These are phyloP conservation scores for Furcifer pardalis DNA, from an alignment of 2,797 vertebrate species.

Conservation along the genomic window DNA sequence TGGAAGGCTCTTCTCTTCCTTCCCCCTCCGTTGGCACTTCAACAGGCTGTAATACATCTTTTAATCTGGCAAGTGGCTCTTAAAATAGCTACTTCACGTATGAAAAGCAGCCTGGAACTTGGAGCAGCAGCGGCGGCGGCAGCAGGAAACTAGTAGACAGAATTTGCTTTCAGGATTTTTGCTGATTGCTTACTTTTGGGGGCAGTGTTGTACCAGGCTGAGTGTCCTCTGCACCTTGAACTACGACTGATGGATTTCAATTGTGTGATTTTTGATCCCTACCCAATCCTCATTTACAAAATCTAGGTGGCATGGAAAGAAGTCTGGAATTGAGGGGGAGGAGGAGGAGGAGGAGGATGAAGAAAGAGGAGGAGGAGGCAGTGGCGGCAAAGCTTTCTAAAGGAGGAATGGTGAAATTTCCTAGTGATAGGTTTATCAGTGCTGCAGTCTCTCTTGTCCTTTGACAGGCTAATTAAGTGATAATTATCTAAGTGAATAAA, in stretches of 20 bases:
- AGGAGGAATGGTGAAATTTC: constrained; percentile 53
- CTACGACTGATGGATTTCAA: constrained; percentile 44
- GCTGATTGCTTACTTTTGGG: constrained; percentile 69
- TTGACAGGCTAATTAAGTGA: constrained; percentile 80
- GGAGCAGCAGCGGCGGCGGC: not conserved
- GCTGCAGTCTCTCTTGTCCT: constrained; percentile 61
- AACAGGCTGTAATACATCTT: constrained; percentile 44
- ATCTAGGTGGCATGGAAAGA: constrained; percentile 38
- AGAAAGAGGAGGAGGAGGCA: not conserved
- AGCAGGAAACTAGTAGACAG: not conserved
- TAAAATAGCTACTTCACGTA: constrained; percentile 42
- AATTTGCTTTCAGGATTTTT: constrained; percentile 10
- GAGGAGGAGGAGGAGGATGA: not conserved
- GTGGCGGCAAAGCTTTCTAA: constrained; percentile 15
- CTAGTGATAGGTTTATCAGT: constrained; percentile 57
- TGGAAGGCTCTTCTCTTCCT: constrained; percentile 42
- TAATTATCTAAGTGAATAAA: constrained; percentile 83
- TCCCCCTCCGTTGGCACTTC: constrained; percentile 1
- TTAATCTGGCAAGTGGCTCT: constrained; percentile 42
- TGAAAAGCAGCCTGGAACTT: constrained; percentile 33
- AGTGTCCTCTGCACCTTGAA: rapidly evolving
- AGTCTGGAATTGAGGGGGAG: constrained; percentile 59
- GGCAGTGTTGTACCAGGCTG: constrained; percentile 79
- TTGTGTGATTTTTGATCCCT: constrained; percentile 53
- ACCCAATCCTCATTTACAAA: constrained; percentile 65